Evolutionary conservation across 2,888 invertebrate genomes (phyloP), one percentile per base, ranked within the genome.

Genomic region (Flexamia atlantica): DNA sequence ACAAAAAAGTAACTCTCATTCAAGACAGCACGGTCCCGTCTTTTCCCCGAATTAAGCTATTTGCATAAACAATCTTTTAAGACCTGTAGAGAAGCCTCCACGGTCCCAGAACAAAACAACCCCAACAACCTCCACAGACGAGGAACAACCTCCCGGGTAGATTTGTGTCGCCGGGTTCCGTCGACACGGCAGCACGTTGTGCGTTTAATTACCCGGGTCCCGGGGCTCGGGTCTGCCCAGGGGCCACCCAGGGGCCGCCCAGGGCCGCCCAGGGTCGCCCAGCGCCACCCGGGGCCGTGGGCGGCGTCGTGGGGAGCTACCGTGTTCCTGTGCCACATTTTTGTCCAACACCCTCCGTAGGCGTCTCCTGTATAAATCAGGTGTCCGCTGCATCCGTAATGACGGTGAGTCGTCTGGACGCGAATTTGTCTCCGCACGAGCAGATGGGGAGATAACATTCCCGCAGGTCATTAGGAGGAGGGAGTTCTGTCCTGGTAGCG

Each of bases 291-390:
- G 79, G n/a, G n/a, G 79, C 53, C 79, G n/a, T n/a, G n/a, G 79
- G 2, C 53, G 42, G 23, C 76, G 46, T 46, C 25, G 46, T 53
- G 30, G 17, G 50, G 28, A n/a, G 46, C 46, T 25, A 50, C 50
- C 50, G 46, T 76, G 76, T 79, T 53, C 53, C 84, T 82, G 74
- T 68, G 79, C 83, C 83, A 80, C 83, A 80, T 83, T 83, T 83
- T 83, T 83, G 82, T 83, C 82, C 28, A 83, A 83, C 82, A 83
- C 82, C 42, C 74, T 23, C 82, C 9, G 82, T 83, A 60, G 82
- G 82, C 82, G 82, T 72, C 57, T 79, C 28, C 79, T 28, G 79
- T 50, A 76, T 79, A 79, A 79, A 79, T 79, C 79, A 79, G 79
- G 46, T 53, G 32, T 4, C 79, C 57, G 79, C 53, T 36, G 79